Evolutionary conservation across 2,113 vertebrate genomes (phyloP), one percentile per base, ranked within the genome.

Genomic region (Noturus placidus): DNA sequence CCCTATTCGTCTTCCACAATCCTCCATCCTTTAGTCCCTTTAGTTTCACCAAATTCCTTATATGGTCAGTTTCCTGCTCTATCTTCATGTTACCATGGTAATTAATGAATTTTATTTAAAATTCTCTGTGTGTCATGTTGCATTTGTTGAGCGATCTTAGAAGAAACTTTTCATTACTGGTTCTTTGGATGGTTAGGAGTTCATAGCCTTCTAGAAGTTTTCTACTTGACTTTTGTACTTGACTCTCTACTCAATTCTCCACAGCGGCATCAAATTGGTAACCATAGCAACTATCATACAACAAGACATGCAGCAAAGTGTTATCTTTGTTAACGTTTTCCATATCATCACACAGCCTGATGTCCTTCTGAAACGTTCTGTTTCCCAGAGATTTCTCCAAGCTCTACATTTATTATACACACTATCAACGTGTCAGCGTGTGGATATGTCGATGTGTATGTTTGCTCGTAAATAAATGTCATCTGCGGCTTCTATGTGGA

Each of bases 371-470:
- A 54, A 54, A 61, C 17, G 65, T 72, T 30, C n/a, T 56, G 82
- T 52, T 70, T 56, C 50, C 15, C 83, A 74, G 83, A 72, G 22
- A 25, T 56, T 38, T 54, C 70, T 76, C 69, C 83, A 76, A n/a
- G 52, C 69, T 76, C 83, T 46, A 65, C 79, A 85, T 88, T 89
- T 57, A 70, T 85, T 92, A 46, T 79, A 89, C 67, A 89, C 67
- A 76, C 69, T 79, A 89, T 89, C 10, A 25, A 38, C 5, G 19
- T 80, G 56, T 61, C 56, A 38, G 54, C 7, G 78, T 52, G n/a
- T 88, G 77, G 33, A 69, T 38, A 67, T 50, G 67, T 69, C 56
- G 20, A 33, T 54, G 46, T 76, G 25, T 54, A 57, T 59, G 52
- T 83, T 52, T 76, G 69, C 46, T 50, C 33, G 59, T 57, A 50